Evolutionary conservation across 2,797 vertebrate genomes (phyloP).

Genomic region (Gambelia wislizenii): DNA sequence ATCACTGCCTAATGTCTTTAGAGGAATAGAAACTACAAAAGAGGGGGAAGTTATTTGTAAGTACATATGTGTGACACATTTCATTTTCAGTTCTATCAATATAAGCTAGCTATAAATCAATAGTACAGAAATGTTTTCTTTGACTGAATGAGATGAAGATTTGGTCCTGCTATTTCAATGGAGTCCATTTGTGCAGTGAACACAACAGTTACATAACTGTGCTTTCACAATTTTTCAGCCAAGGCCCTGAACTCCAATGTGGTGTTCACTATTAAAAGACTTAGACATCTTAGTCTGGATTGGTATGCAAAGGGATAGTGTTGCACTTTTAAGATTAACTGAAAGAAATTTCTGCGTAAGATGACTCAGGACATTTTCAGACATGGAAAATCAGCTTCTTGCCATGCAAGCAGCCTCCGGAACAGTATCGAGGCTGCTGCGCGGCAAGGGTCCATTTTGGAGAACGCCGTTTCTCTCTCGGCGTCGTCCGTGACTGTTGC

Average conservation of each 20-base stretch:
- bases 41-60: background rate
- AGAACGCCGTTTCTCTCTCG: too few relatives aligned
- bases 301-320: too few relatives aligned
- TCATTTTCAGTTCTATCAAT: background rate
- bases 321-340: too few relatives aligned
- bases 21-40: background rate
- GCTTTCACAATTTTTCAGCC: background rate
- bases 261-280: background rate
- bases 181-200: background rate
- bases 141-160: background rate
- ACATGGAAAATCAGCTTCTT: too few relatives aligned
- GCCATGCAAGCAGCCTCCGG: too few relatives aligned
- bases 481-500: too few relatives aligned
- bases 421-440: too few relatives aligned
- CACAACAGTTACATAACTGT: background rate
- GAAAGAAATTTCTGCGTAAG: too few relatives aligned
- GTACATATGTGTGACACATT: background rate
- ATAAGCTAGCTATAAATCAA: background rate
- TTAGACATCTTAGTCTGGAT: too few relatives aligned
- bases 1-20: background rate
- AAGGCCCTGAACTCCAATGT: background rate
- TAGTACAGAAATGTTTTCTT: background rate
- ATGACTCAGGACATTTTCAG: too few relatives aligned
- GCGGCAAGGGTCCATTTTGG: too few relatives aligned
- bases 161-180: background rate